Percentiles rank a stretch among this genome's conserved stretches.
Conservation (phyloP, 1,140 invertebrate species). For the Lordiphosa stackelbergi region DNA sequence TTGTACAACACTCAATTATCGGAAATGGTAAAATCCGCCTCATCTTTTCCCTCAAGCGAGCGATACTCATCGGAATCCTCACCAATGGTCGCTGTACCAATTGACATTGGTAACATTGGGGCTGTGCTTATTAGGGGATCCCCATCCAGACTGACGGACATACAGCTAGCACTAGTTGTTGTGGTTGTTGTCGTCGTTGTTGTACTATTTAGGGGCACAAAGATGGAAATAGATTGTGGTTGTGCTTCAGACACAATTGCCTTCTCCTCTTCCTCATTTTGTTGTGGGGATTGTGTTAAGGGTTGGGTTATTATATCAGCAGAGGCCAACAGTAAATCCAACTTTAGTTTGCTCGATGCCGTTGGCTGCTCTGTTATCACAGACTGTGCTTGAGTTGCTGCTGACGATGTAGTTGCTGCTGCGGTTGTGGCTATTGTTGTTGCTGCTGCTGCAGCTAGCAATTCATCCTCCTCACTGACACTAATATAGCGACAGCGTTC, state of each 20-base stretch:
- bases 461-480: conserved; percentile 70
- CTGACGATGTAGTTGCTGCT: conserved; percentile 1
- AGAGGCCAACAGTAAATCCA: conserved; percentile 73
- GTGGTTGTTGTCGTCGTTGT: conserved; percentile 6
- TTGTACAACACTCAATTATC: conserved; percentile 33
- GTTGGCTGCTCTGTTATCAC: conserved; percentile 77
- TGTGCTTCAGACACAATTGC: conserved; percentile 23
- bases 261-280: conserved; percentile 15
- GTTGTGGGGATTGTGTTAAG: conserved; percentile 40
- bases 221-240: conserved; percentile 28
- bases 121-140: conserved; percentile 28
- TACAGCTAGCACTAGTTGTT: conserved; percentile 15
- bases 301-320: conserved; percentile 65
- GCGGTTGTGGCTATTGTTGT: conserved; percentile 12
- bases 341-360: conserved; percentile 68
- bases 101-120: conserved; percentile 35
- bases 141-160: conserved; percentile 31
- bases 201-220: conserved; percentile 22
- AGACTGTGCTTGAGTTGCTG: conserved; percentile 68
- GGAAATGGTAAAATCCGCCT: conserved; percentile 65
- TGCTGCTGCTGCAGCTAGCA: conserved; percentile 35
- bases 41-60: conserved; percentile 72
- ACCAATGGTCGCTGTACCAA: conserved; percentile 50
- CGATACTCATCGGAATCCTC: conserved; percentile 77
- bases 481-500: conserved; percentile 73